Evolutionary conservation across 2,888 invertebrate genomes (phyloP).

Genomic region (Cataglyphis altisquamis): DNA sequence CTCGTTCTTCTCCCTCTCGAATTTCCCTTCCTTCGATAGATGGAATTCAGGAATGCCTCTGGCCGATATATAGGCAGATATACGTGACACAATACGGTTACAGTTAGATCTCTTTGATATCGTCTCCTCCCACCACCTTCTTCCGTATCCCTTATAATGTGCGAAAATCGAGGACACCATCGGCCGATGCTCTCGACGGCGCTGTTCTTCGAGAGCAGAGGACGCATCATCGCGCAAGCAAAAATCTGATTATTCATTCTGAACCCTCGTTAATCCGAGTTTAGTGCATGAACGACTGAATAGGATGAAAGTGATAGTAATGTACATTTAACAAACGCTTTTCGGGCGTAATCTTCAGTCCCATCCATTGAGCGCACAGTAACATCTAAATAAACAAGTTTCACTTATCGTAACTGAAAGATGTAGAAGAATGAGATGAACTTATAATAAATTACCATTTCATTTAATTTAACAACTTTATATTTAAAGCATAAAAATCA

Average conservation of each 20-base stretch:
- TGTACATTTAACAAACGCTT: slow-evolving; percentile 16
- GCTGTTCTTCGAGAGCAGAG: slow-evolving; percentile 32
- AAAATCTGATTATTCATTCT: slow-evolving; percentile 3
- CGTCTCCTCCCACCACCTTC: neutral
- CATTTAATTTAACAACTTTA: neutral
- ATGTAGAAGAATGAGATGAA: neutral
- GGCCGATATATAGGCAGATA: neutral
- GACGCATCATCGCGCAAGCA: neutral
- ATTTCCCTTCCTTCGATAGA: neutral
- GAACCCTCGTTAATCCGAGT: slow-evolving; percentile 55
- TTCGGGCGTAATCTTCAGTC: neutral
- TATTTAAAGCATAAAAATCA: neutral
- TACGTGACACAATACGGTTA: slow-evolving; percentile 26
- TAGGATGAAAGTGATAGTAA: slow-evolving; percentile 18
- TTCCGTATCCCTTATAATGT: slow-evolving; percentile 1
- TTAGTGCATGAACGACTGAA: neutral
- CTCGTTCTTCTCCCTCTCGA: neutral
- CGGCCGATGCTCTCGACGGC: slow-evolving; percentile 25
- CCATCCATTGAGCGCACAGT: neutral
- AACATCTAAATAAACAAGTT: neutral
- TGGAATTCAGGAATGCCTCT: slow-evolving; percentile 28
- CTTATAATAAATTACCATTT: neutral
- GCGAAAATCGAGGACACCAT: slow-evolving; percentile 57
- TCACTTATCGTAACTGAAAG: neutral
- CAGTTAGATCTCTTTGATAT: slow-evolving; percentile 21